Evolutionary conservation across 2,888 invertebrate genomes (phyloP), one percentile per base, ranked within the genome.

Genomic region (Spisula solida): DNA sequence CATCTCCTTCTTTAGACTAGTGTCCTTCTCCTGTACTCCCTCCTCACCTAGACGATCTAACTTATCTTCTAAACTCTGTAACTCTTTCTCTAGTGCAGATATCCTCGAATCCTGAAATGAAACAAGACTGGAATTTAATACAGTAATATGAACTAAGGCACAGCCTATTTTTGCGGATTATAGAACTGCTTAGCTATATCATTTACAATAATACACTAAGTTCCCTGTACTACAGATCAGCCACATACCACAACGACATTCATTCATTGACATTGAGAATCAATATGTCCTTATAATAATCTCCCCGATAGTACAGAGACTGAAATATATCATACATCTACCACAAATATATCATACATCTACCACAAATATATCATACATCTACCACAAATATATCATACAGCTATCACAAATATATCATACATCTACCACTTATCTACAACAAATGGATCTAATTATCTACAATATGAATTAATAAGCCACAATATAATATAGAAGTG

Each of bases 11-110:
- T 95, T 93, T 41, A 93, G 89, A 78, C 93, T 90, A 1, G 91
- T 92, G 56, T 94, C 94, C 14, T 89, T 91, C 34, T 93, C 93
- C 5, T 85, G 84, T 0, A 89, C 89, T 12, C 94, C 94, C 18
- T 96, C 96, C 86, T 97, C 97, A 91, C 97, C 97, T 92, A 97
- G 97, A 88, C 97, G 97, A 93, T 97, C 97, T 97, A 98, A 97
- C 97, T 98, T 98, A 97, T 98, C 97, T 97, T 98, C 98, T 97
- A 98, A 97, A 96, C 98, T 97, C 95, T 97, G 97, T 95, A 98
- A 97, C 97, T 98, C 98, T 95, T 98, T 98, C 97, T 99, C 98
- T 97, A 99, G 97, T 93, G 98, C 98, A 96, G 98, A 98, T 97
- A 98, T 98, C 97, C 98, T 98, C 96, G 98, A 98, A 97, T 98